These are phyloP conservation scores for Botrylloides violaceus DNA, from an alignment of 23 tunicate genomes.

Conservation along the genomic window DNA sequence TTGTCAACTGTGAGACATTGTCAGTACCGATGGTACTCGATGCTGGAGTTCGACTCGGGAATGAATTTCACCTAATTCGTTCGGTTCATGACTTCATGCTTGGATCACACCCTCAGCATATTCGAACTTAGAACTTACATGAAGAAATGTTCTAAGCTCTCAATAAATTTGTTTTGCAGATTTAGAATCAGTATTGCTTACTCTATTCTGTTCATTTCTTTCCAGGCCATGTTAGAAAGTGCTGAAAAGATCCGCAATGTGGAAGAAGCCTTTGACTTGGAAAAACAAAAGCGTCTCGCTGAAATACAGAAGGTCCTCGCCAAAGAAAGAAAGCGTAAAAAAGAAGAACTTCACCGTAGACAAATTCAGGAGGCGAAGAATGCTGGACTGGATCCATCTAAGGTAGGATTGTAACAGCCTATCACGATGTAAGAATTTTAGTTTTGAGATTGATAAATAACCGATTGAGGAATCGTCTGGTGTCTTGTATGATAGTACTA, in stretches of 20 bases:
- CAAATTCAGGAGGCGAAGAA: slow-evolving; percentile 64
- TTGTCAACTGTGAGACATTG: no score
- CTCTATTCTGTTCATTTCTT: not conserved
- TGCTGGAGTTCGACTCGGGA: no score
- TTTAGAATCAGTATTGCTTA: not conserved
- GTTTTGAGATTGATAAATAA: not conserved
- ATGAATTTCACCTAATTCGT: no score
- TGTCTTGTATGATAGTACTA: not conserved
- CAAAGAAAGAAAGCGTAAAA: slow-evolving; percentile 63
- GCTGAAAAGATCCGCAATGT: slow-evolving; percentile 55
- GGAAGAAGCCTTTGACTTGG: slow-evolving; percentile 53
- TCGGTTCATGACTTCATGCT: no score
- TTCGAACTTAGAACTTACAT: no score
- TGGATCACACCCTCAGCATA: no score
- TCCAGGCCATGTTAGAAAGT: slow-evolving; percentile 74
- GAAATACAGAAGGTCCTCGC: slow-evolving; percentile 57
- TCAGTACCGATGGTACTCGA: no score
- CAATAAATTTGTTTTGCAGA: not conserved
- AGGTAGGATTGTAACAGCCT: slow-evolving; percentile 28
- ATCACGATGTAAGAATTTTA: no score
- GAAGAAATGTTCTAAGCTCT: no score
- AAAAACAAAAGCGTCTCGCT: slow-evolving; percentile 60
- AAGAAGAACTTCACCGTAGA: slow-evolving; percentile 57
- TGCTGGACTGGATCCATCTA: slow-evolving; percentile 78
- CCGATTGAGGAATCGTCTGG: not conserved